These are phyloP conservation scores for Baronia brevicornis DNA, from an alignment of 2,888 invertebrate genomes.

Conservation along the genomic window DNA sequence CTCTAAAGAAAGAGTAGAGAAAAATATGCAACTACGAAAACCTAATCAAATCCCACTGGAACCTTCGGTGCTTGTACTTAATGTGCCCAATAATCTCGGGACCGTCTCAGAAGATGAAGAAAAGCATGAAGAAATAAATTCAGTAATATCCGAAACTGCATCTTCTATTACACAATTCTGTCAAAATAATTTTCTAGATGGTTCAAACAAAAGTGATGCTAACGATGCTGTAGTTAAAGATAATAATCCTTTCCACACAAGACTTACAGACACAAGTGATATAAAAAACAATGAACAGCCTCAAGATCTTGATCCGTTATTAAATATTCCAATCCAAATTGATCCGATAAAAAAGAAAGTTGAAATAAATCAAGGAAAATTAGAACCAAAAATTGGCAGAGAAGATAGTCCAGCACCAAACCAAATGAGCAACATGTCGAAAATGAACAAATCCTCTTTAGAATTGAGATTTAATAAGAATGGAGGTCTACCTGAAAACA, in stretches of 20 bases:
- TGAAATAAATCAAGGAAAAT: constrained; percentile 15
- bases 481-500: constrained; percentile 48
- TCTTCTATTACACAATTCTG: constrained; percentile 40
- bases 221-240: constrained; percentile 11
- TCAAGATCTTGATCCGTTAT: constrained; percentile 21
- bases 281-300: constrained; percentile 10
- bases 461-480: constrained; percentile 17
- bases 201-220: constrained; percentile 9
- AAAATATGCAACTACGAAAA: constrained; percentile 38
- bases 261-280: constrained; percentile 17
- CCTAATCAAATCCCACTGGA: constrained; percentile 38
- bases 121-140: constrained; percentile 39
- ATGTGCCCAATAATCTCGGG: constrained; percentile 48
- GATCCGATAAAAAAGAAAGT: constrained; percentile 14
- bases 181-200: constrained; percentile 21
- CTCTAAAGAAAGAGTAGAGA: constrained; percentile 59
- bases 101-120: constrained; percentile 62
- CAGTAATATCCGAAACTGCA: constrained; percentile 43
- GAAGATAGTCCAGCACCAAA: constrained; percentile 5
- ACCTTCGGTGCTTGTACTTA: constrained; percentile 42
- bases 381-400: constrained; percentile 17
- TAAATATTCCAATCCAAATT: constrained; percentile 16
- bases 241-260: constrained; percentile 23
- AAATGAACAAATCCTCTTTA: constrained; percentile 15
- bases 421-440: no score